Base-by-base conservation (phyloP, 2,888 invertebrate species). In the Trissolcus japonicus region DNA sequence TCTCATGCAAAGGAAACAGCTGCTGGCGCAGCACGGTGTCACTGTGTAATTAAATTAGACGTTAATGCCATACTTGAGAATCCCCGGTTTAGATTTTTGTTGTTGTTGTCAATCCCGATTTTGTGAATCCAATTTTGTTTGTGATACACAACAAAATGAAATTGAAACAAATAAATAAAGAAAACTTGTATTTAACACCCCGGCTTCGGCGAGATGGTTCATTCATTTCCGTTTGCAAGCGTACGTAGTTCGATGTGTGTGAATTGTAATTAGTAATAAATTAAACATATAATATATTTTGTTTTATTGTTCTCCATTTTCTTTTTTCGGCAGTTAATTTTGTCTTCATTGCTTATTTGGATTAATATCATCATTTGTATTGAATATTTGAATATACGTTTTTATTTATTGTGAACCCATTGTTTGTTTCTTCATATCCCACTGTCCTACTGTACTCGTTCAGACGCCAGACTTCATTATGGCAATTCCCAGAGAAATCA, bases 21-120 rank as follows among this genome's bases (percentile, higher is more conserved):
- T 88, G 51, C 81, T 89, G 19, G 88, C 89, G 9, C 88, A 88
- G 41, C 88, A 87, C 29, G 89, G 89, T 17, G 87, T 89, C 35
- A 87, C 83, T 61, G 88, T 89, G 67, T 89, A 81, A 75, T 35
- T 9, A 54, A 63, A 40, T 60, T 56, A 61, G 46, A 65, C 63
- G 43, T 50, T 74, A 19, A 69, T 76, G 68, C 69, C 75, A 69
- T 76, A 76, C 21, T 51, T 76, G 50, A 65, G 56, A n/a, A n/a
- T n/a, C 50, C 56, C 40, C 19, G 40, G 35, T 35, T 60, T 69
- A 65, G 65, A 51, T 65, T 76, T 40, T 43, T 69, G 53, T 55
- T 75, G 62, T 29, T 55, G 69, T 54, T 65, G 41, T 35, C 35
- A 35, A 35, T 35, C 11, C 11, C 35, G 25, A 25, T n/a, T n/a